A percentile compares a stretch with the other conserved stretches of the same genome.
Conservation (phyloP, 35 echinoderm and acorn worm species). For the Ptychodera flava region DNA sequence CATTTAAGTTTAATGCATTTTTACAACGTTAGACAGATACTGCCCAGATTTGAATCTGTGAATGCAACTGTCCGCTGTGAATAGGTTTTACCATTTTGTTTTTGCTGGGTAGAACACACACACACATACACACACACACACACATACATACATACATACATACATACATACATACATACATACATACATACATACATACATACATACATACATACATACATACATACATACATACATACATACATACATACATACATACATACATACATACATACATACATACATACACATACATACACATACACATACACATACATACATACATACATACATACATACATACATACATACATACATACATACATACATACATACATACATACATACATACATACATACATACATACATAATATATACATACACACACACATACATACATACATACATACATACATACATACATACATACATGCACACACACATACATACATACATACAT, state of each 20-base stretch:
- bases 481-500: not conserved
- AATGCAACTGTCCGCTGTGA: no score
- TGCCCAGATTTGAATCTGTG: no score
- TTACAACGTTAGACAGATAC: no score
- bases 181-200: constrained; percentile 2
- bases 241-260: constrained; percentile 2
- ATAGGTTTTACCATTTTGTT: no score
- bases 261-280: constrained; percentile 2
- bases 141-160: no score
- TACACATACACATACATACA: not conserved
- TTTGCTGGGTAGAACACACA: no score
- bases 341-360: constrained; percentile 2
- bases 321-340: constrained; percentile 2
- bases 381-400: constrained; percentile 2
- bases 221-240: constrained; percentile 2
- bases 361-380: constrained; percentile 2
- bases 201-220: constrained; percentile 2
- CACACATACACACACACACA: no score
- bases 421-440: not conserved
- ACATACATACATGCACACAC: not conserved
- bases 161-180: not conserved
- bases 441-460: not conserved
- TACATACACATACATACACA: not conserved
- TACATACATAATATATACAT: not conserved
- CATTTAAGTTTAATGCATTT: no score